A percentile compares a stretch with the other conserved stretches of the same genome.
These are phyloP conservation scores for Melipona beecheii DNA, from an alignment of 2,888 invertebrate genomes.

Conservation along the genomic window DNA sequence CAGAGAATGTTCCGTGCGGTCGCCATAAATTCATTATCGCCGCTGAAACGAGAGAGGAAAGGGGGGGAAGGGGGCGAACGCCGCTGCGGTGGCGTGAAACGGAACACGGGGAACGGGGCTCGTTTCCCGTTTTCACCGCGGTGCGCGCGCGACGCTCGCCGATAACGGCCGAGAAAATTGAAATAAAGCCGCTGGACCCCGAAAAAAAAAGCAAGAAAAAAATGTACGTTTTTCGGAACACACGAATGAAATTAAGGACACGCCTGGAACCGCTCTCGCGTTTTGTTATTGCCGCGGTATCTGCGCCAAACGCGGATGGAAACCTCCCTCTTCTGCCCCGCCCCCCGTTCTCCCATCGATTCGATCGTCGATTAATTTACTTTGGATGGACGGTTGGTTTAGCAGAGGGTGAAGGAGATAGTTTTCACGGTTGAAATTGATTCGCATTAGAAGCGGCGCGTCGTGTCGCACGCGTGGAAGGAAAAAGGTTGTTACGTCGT, in stretches of 20 bases:
- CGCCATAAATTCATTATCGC: slow-evolving; percentile 50
- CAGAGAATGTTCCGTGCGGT: slow-evolving; percentile 17
- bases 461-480: too few species aligned
- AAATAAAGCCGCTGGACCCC: slow-evolving; percentile 19
- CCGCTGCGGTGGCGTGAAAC: slow-evolving; percentile 3
- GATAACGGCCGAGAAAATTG: slow-evolving; percentile 48
- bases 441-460: too few species aligned
- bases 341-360: background rate
- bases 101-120: slow-evolving; percentile 9
- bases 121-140: slow-evolving; percentile 31
- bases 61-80: background rate
- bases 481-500: too few species aligned
- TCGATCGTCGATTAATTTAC: background rate
- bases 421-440: too few species aligned
- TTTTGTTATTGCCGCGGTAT: background rate
- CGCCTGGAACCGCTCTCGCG: background rate
- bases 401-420: too few species aligned
- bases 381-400: background rate
- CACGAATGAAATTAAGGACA: slow-evolving; percentile 25
- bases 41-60: background rate
- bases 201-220: too few species aligned
- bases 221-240: background rate
- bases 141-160: slow-evolving; percentile 5
- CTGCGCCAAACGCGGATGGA: background rate
- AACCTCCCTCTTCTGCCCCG: background rate